phyloP scores from a whole-genome alignment of 2,888 invertebrate genomes.

The Tortricodes alternella region DNA sequence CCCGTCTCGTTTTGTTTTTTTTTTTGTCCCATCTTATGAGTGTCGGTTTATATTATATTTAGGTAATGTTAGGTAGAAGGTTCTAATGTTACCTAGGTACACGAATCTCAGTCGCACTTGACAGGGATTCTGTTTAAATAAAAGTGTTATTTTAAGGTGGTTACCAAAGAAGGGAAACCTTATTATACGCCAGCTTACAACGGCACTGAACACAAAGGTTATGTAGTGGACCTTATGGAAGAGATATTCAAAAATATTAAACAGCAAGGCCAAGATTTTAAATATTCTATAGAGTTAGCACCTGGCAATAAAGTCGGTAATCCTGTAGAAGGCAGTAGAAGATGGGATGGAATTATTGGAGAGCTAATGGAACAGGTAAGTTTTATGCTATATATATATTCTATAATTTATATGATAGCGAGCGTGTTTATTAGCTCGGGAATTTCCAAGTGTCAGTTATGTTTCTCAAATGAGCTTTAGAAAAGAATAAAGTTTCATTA shows the following conservation, averaged over 20 bases:
- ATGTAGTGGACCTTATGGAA: constrained; percentile 92
- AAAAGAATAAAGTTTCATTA: too few species aligned
- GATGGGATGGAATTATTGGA: constrained; percentile 90
- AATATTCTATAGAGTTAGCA: constrained; percentile 86
- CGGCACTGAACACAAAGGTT: constrained; percentile 86
- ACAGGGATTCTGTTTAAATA: not conserved
- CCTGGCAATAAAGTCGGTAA: constrained; percentile 86
- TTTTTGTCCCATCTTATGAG: too few species aligned
- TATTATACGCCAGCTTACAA: constrained; percentile 52
- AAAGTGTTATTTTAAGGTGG: constrained; percentile 78
- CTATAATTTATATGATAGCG: too few species aligned
- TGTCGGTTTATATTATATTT: too few species aligned
- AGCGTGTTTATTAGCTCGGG: too few species aligned
- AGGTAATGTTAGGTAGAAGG: too few species aligned
- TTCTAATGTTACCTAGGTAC: too few species aligned
- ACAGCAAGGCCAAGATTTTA: constrained; percentile 58
- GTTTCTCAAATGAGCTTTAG: too few species aligned
- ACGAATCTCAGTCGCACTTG: too few species aligned
- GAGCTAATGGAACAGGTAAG: constrained; percentile 88
- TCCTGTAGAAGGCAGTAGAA: constrained; percentile 84
- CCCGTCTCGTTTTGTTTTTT: too few species aligned
- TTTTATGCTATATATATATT: constrained; percentile 22
- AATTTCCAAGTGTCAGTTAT: too few species aligned
- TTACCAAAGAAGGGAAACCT: constrained; percentile 61
- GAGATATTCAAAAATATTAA: constrained; percentile 83